These are phyloP conservation scores for Bombylius discolor DNA, from an alignment of 2,888 invertebrate species.

Conservation along the genomic window DNA sequence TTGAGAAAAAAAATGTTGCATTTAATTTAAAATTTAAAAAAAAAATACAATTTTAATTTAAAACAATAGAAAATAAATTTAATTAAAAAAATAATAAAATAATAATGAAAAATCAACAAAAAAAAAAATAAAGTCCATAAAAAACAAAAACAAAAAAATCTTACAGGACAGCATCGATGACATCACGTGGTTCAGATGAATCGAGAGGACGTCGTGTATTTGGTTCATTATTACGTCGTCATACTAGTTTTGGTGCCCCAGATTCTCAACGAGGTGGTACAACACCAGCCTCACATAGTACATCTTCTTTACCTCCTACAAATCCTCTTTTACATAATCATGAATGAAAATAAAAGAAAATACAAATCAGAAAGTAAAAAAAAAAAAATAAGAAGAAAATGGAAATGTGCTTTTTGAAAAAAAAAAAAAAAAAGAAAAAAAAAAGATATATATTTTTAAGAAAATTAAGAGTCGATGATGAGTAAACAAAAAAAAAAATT, in stretches of 20 bases:
- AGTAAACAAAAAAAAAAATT: too few species aligned
- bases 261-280: conserved; percentile 17
- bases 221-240: conserved; percentile 24
- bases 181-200: conserved; percentile 24
- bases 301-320: not conserved
- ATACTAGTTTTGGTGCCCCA: conserved; percentile 24
- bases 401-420: too few species aligned
- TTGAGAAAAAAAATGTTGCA: too few species aligned
- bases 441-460: too few species aligned
- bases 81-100: too few species aligned
- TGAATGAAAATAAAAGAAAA: not conserved
- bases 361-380: too few species aligned
- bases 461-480: too few species aligned
- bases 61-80: too few species aligned
- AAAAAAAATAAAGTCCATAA: conserved; percentile 5
- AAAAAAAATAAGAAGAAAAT: too few species aligned
- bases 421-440: too few species aligned
- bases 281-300: not conserved
- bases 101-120: not conserved
- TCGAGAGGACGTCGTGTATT: conserved; percentile 24
- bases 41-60: too few species aligned
- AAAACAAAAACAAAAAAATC: conserved; percentile 16
- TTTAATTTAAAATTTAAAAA: too few species aligned
- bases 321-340: not conserved
- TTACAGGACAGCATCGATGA: conserved; percentile 24